Base-by-base conservation (phyloP, 2,888 invertebrate species). In the Melieria omissa region DNA sequence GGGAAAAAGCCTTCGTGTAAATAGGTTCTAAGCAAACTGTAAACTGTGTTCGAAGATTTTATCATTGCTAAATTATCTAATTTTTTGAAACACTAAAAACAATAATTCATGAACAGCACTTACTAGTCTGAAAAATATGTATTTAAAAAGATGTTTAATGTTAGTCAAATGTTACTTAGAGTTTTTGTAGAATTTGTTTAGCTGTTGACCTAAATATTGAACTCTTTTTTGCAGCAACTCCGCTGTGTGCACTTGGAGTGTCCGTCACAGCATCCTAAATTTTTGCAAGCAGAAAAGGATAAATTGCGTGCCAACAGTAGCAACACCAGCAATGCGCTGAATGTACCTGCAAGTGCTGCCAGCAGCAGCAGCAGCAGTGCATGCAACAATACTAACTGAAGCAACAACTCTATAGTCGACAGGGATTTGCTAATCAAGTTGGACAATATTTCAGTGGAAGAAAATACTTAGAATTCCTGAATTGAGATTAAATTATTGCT, bases 171-270 rank as follows among this genome's bases (percentile, higher is more conserved):
- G 29, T 3, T 29, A 29, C 29, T 3, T 29, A 29, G 3, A 29
- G 29, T 29, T 29, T 29, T 29, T 29, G 29, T 29, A 3, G 29
- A 29, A 29, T 49, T 69, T 12, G 47, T 55, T 79, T 84, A 4
- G 5, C 79, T 29, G 29, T 29, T 29, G 29, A 29, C 29, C 29
- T 29, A 29, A 29, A 29, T 52, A 8, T 5, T 52, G 12, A n/a
- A n/a, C 5, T 49, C 67, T 12, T 52, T 52, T 79, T 84, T 41
- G 0, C 12, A 96, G 95, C 96, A 98, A 70, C 99, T 99, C 88
- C 98, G 99, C 86, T 94, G 97, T 85, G 99, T 99, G 68, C 99
- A 99, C 88, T 93, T 99, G 87, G 99, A 99, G 88, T 97, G 97
- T 80, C 98, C 99, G 6, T 93, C 95, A 46, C 93, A 93, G 76